Base-by-base conservation (phyloP, 2,797 vertebrate genomes). In the Syncerus caffer region DNA sequence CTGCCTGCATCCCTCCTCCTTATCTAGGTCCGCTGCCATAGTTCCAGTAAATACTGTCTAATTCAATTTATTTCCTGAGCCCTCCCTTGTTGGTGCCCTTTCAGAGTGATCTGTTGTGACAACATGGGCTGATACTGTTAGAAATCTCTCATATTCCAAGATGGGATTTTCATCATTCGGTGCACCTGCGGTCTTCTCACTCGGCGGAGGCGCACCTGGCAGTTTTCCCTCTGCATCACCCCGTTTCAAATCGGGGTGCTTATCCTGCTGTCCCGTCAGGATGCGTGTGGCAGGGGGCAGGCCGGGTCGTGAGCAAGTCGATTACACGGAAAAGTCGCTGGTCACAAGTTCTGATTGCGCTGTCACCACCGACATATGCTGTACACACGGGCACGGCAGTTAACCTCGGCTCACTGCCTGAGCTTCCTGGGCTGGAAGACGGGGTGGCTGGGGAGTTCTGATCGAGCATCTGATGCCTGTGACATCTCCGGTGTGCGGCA, bases 331-430 rank as follows among this genome's bases (percentile, higher is more conserved):
- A 97, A 87, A 89, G n/a, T 71, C 50, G 0, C 78, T 29, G 58
- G 93, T 85, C 91, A 67, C 85, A 38, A 15, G 78, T 94, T 95
- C 91, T 96, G 82, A 95, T 45, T 91, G 85, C 51, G 13, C 45
- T 78, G 86, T 97, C 67, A 90, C 38, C 50, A 8, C 11, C 0
- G 0, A 34, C 79, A 14, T 79, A 38, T 13, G 4, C 55, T 13
- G 57, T 92, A 7, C 27, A 53, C 85, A 31, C 0, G 3, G 29
- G 38, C 53, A 16, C 7, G 17, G 74, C 89, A 93, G 15, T 96
- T 95, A 87, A 94, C 58, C 90, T 58, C 19, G 0, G 79, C 85
- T 95, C 86, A 3, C 27, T 0, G 19, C 94, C 95, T 45, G 27
- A 34, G 79, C 74, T 79, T 38, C 47, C 57, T 0, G 7, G 82